Base-by-base conservation (phyloP, 1,140 invertebrate genomes). In the Anastrepha ludens region DNA sequence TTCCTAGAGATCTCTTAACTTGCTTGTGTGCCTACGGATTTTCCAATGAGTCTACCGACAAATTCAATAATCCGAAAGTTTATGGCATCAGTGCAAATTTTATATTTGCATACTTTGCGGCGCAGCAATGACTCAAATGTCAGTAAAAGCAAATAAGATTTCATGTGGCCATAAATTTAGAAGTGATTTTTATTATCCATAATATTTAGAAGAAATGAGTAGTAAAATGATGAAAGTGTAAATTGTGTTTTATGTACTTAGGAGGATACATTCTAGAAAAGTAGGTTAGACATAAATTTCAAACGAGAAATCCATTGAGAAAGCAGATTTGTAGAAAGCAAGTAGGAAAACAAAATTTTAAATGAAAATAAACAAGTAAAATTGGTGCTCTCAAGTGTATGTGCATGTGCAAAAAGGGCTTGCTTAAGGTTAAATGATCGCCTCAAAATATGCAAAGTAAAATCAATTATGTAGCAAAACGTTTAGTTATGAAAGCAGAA, bases 61-160 rank as follows among this genome's bases (percentile, higher is more conserved):
- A 81, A 81, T 81, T 50, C 74, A 81, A 81, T 81, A 81, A 81
- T 50, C 74, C 47, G 17, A 81, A 55, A 81, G 74, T 81, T 81
- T 81, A 81, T 81, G 74, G 44, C 47, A 29, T 9, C 17, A 81
- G 74, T 81, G 74, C 47, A 81, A 81, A 81, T 81, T 55, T 81
- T 47, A 81, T 81, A 81, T 81, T 81, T 81, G 74, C 74, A 81
- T 81, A 81, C 17, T 81, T 81, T 81, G 50, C n/a, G 74, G 74
- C 74, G 74, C n/a, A 55, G 74, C 2, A 11, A 55, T 2, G 47
- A 81, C 50, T 81, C 47, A 81, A 81, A 81, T 81, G 74, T 7
- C 47, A 81, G 47, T 20, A 50, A 81, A 81, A 81, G 20, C 11
- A 81, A 81, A 50, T 55, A 81, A 50, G 47, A 55, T 55, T 81